Evolutionary conservation across 2,888 invertebrate species (phyloP), one percentile per base, ranked within the genome.

Genomic region (Tenthredo mesomela): DNA sequence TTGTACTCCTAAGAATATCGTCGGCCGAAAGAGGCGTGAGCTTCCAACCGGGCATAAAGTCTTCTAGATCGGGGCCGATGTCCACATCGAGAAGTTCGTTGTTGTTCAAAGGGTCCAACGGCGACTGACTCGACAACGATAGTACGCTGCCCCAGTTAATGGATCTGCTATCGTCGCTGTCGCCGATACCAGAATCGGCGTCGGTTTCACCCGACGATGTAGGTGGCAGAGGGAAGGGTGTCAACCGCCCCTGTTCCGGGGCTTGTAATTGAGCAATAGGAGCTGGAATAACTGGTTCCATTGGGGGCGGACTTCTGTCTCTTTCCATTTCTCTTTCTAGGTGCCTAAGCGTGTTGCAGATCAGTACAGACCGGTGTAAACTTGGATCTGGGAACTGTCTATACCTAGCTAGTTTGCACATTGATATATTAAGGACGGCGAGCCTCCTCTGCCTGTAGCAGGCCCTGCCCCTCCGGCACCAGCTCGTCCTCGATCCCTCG

Each of bases 81-180:
- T 95, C 94, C 90, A 93, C 93, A 87, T 93, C 93, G 93, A 96
- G 96, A 89, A 97, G 94, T 94, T 97, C 97, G 94, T 97, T 97
- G 94, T 97, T 96, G 92, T 96, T 96, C 75, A 96, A 93, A 88
- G 97, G 97, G 94, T 97, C 97, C 85, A 97, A 94, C 92, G 97
- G 97, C 86, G 97, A 97, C 92, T 97, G 97, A 88, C 97, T 97
- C 89, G 97, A 97, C 78, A 98, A 95, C 92, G 97, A 97, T 88
- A 98, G 95, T 90, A 98, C 98, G 82, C 97, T 97, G 93, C 98
- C 97, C 98, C 98, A 98, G 94, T 98, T 98, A 93, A 98, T 98
- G 90, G 97, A 96, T 89, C 97, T 95, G 91, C 96, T 96, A 87
- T 94, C 94, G 87, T 94, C 94, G 89, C 93, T 93, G 93, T 97